Evolutionary conservation across 2,888 invertebrate genomes (phyloP).

Genomic region (Taenaris catops): DNA sequence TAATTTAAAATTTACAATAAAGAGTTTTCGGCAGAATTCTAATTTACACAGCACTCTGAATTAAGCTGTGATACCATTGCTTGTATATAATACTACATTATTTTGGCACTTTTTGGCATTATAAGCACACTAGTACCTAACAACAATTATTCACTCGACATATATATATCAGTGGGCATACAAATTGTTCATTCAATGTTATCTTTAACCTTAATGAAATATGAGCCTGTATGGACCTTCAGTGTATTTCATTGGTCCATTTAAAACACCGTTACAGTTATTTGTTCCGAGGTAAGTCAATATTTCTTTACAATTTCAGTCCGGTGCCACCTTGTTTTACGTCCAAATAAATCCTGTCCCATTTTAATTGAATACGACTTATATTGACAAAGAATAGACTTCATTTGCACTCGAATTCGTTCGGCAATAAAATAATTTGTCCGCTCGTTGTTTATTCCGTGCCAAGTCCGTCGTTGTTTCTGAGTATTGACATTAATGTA

Average conservation of each 20-base stretch:
- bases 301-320: slow-evolving; percentile 17
- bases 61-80: too few species aligned
- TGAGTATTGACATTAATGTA: neutral
- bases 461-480: neutral
- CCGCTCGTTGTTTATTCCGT: slow-evolving; percentile 18
- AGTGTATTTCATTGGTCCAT: slow-evolving; percentile 20
- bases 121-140: too few species aligned
- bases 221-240: slow-evolving; percentile 13
- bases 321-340: slow-evolving; percentile 20
- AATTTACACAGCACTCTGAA: too few species aligned
- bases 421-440: slow-evolving; percentile 26
- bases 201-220: too few species aligned
- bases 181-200: too few species aligned
- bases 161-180: too few species aligned
- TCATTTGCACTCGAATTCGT: slow-evolving; percentile 39
- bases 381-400: slow-evolving; percentile 44
- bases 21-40: too few species aligned
- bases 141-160: too few species aligned
- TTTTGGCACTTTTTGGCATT: too few species aligned
- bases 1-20: too few species aligned
- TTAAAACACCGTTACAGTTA: slow-evolving; percentile 10
- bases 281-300: slow-evolving; percentile 15
- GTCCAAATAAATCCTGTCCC: slow-evolving; percentile 32
- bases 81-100: too few species aligned
- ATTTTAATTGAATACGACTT: slow-evolving; percentile 45